Evolutionary conservation across 2,113 vertebrate species (phyloP).

Genomic region (Melanerpes aurifrons): DNA sequence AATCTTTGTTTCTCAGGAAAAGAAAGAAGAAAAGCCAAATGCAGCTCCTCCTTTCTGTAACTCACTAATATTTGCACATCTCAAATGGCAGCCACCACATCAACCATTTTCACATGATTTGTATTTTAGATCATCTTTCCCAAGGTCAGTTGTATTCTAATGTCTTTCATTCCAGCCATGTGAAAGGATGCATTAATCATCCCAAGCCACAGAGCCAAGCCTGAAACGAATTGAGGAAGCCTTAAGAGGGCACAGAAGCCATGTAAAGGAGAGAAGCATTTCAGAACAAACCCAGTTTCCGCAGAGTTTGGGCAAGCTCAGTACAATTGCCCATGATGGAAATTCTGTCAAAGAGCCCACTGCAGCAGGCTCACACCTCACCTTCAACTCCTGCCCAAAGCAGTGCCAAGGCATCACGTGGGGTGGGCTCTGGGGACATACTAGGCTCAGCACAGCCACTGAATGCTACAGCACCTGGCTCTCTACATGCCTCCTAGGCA

Average conservation of each 20-base stretch:
- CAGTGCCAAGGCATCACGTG: no score
- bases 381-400: background rate
- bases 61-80: background rate
- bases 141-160: background rate
- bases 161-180: background rate
- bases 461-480: background rate
- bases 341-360: background rate
- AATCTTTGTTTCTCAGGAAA: background rate
- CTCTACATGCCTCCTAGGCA: background rate
- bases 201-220: background rate
- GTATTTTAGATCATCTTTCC: background rate
- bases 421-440: background rate
- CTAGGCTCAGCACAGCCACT: no score
- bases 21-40: background rate
- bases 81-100: background rate
- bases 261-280: background rate
- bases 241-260: background rate
- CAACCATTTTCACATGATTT: background rate
- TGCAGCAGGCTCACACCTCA: background rate
- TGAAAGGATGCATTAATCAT: background rate
- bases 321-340: background rate
- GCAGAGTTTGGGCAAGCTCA: background rate
- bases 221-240: background rate
- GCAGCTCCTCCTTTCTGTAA: background rate
- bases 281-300: background rate